Conservation (phyloP, 2,797 vertebrate genomes). For the Pantherophis vulpinus region DNA sequence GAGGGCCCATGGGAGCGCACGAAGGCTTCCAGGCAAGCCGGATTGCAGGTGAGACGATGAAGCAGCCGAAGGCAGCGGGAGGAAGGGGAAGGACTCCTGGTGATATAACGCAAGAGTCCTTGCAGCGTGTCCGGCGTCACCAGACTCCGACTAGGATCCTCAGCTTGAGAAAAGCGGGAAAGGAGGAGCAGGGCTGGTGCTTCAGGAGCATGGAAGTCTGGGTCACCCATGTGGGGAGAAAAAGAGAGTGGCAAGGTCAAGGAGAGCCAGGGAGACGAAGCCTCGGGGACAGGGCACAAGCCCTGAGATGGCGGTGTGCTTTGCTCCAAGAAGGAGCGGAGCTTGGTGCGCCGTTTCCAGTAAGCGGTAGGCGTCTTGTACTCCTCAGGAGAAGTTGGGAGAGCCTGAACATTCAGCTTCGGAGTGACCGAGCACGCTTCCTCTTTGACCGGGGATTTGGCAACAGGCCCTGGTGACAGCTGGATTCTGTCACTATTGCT, state of each 20-base stretch:
- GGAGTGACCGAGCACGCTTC: background rate
- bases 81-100: conserved; percentile 78
- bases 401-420: background rate
- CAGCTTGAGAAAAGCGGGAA: conserved; percentile 84
- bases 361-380: conserved; percentile 51
- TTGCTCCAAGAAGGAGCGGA: background rate
- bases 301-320: background rate
- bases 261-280: background rate
- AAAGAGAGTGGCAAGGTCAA: background rate
- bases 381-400: background rate
- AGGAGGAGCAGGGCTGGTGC: conserved; percentile 85
- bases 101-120: conserved; percentile 82
- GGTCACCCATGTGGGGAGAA: background rate
- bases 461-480: background rate
- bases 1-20: too few relatives aligned
- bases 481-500: background rate
- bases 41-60: conserved; percentile 85
- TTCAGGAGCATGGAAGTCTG: conserved; percentile 82
- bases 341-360: background rate
- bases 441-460: background rate
- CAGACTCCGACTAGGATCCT: conserved; percentile 79
- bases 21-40: conserved; percentile 51
- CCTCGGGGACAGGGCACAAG: background rate
- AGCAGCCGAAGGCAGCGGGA: conserved; percentile 83
- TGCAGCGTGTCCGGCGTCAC: conserved; percentile 66